phyloP scores from a whole-genome alignment of 2,113 vertebrate genomes.

The Lepus timidus region DNA sequence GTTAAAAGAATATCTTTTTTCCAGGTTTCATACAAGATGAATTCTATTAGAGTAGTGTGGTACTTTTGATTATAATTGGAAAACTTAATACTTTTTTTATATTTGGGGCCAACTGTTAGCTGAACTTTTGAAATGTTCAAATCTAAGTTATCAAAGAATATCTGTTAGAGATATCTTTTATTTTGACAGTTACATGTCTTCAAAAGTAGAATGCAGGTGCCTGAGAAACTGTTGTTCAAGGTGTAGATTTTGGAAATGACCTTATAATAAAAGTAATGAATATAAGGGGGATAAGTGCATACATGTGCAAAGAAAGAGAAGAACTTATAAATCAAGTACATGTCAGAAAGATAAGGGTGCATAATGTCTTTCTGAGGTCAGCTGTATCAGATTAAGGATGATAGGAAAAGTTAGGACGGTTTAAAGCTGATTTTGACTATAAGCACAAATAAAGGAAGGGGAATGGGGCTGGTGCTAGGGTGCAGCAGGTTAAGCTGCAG shows the following conservation, averaged over 20 bases:
- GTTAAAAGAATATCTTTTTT: neutral
- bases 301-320: neutral
- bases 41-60: neutral
- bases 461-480: too few species aligned
- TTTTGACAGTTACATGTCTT: neutral
- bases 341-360: neutral
- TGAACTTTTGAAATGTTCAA: neutral
- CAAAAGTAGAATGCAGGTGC: neutral
- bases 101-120: neutral
- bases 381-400: neutral
- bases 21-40: neutral
- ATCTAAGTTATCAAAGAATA: neutral
- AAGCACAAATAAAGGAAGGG: neutral
- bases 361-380: neutral
- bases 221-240: neutral
- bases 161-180: neutral
- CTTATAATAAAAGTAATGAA: conserved; percentile 9
- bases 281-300: neutral
- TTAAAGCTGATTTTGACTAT: neutral
- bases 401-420: neutral
- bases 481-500: too few species aligned
- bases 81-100: neutral
- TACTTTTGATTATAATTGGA: neutral
- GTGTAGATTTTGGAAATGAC: conserved; percentile 10
- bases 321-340: neutral